Conservation (phyloP, 2,797 vertebrate species). For the Danio aesculapii region DNA sequence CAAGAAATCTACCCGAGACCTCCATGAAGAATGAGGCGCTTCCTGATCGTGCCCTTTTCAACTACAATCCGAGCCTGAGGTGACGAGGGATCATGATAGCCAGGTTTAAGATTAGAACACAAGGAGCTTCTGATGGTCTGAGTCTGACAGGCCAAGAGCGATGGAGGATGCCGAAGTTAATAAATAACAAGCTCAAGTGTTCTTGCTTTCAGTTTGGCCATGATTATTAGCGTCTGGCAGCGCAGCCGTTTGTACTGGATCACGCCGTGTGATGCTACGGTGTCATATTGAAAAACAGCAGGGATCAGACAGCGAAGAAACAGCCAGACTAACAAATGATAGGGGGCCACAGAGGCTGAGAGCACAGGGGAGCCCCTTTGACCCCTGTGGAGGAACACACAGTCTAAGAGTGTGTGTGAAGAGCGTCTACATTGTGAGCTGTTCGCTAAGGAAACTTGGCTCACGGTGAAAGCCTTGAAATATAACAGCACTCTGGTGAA, state of each 20-base stretch:
- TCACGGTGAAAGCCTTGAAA: constrained; percentile 29
- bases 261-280: constrained; percentile 31
- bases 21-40: constrained; percentile 68
- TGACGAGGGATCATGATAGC: constrained; percentile 36
- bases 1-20: constrained; percentile 51
- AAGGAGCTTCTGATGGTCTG: constrained; percentile 39
- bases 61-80: constrained; percentile 52
- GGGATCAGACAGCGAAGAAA: constrained; percentile 56
- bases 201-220: constrained; percentile 53
- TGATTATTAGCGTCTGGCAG: constrained; percentile 62
- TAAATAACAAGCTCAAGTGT: constrained; percentile 56
- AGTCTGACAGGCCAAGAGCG: constrained; percentile 57
- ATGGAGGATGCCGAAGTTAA: constrained; percentile 52
- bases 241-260: constrained; percentile 50
- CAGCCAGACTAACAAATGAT: constrained; percentile 67
- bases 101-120: constrained; percentile 48
- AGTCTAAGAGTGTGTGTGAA: constrained; percentile 41
- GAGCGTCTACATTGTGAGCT: constrained; percentile 37
- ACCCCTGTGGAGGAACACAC: constrained; percentile 50
- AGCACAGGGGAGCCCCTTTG: constrained; percentile 51
- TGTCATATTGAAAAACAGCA: constrained; percentile 63
- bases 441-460: constrained; percentile 41
- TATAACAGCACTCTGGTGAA: constrained; percentile 29
- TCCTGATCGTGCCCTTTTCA: constrained; percentile 64
- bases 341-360: constrained; percentile 46